These are phyloP conservation scores for Silvanus unidentatus DNA, from an alignment of 2,888 invertebrate genomes.

Conservation along the genomic window DNA sequence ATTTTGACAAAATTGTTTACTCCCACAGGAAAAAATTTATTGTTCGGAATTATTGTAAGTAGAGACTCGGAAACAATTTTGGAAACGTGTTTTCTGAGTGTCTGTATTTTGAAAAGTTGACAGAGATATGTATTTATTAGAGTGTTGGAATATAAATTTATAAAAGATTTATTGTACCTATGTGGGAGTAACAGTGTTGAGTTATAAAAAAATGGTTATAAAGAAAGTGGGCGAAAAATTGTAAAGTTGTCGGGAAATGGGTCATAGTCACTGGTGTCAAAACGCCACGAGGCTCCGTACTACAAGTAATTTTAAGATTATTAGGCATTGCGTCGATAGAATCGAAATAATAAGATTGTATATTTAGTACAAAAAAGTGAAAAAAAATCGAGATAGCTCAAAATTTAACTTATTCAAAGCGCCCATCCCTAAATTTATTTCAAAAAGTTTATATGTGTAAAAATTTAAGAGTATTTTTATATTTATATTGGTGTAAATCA, in stretches of 20 bases:
- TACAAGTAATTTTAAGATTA: slow-evolving; percentile 45
- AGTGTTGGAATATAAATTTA: neutral
- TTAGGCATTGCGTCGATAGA: slow-evolving; percentile 48
- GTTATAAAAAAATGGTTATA: neutral
- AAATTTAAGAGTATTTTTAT: slow-evolving; percentile 50
- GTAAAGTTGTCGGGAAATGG: slow-evolving; percentile 42
- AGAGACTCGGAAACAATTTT: too few species aligned
- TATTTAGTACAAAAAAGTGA: slow-evolving; percentile 44
- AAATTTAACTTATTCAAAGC: slow-evolving; percentile 42
- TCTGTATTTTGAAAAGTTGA: too few species aligned
- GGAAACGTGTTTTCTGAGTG: too few species aligned
- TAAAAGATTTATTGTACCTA: neutral
- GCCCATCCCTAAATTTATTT: slow-evolving; percentile 23
- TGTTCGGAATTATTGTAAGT: too few species aligned
- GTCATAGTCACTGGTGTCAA: slow-evolving; percentile 45
- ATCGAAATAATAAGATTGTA: slow-evolving; percentile 48
- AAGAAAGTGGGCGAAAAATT: slow-evolving; percentile 33
- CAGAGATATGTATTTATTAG: too few species aligned
- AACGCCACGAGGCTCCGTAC: slow-evolving; percentile 42
- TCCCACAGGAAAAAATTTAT: neutral
- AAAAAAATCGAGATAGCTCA: slow-evolving; percentile 48
- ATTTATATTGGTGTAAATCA: slow-evolving; percentile 52
- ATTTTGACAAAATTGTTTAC: neutral
- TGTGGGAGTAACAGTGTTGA: neutral
- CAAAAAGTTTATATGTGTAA: slow-evolving; percentile 48